Conservation (phyloP, 2,113 vertebrate species). For the Myiagra hebetior region DNA sequence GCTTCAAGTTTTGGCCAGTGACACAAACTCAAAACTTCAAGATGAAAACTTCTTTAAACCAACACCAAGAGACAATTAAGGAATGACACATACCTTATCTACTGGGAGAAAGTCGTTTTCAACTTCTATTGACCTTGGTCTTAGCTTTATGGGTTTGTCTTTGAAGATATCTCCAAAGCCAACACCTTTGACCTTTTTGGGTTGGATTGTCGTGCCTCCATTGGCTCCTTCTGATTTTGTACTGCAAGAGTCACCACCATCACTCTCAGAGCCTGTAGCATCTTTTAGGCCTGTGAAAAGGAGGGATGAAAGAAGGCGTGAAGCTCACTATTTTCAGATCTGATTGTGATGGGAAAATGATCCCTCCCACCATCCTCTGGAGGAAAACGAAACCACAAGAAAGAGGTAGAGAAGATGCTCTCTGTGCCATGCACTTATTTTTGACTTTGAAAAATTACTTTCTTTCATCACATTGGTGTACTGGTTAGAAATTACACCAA, state of each 20-base stretch:
- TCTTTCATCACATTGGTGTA: background rate
- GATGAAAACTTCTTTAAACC: background rate
- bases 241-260: conserved; percentile 86
- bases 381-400: background rate
- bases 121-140: conserved; percentile 91
- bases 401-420: background rate
- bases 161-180: conserved; percentile 99
- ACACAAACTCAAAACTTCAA: background rate
- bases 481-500: background rate
- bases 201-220: conserved; percentile 85
- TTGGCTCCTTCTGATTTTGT: conserved; percentile 90
- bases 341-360: background rate
- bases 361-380: background rate
- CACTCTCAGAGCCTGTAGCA: conserved; percentile 92
- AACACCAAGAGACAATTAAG: conserved; percentile 8
- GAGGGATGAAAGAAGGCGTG: background rate
- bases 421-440: background rate
- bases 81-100: conserved; percentile 81
- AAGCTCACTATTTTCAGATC: background rate
- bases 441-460: background rate
- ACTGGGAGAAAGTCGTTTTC: conserved; percentile 79
- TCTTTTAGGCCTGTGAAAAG: conserved; percentile 85
- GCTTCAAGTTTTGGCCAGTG: background rate
- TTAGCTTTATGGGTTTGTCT: conserved; percentile 93
- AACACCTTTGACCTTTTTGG: conserved; percentile 94